phyloP scores from a whole-genome alignment of 2,113 vertebrate species.

The Chloroceryle aenea region DNA sequence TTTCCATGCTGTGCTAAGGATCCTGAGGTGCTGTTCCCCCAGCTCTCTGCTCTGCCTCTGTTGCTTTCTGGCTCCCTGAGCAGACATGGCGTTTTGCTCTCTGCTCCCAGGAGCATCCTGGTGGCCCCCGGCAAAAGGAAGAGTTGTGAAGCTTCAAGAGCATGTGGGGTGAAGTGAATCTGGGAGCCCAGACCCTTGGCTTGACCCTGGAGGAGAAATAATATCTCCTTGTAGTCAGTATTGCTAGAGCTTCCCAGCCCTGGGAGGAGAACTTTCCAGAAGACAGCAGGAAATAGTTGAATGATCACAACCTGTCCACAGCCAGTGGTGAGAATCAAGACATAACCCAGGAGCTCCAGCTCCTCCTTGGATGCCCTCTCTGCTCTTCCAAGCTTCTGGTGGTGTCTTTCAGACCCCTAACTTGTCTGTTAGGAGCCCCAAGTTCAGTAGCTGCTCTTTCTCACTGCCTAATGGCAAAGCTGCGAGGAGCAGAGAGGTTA shows the following conservation, averaged over 20 bases:
- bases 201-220: background rate
- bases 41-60: background rate
- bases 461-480: background rate
- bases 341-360: background rate
- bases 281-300: background rate
- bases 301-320: background rate
- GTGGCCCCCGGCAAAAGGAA: background rate
- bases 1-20: background rate
- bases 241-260: background rate
- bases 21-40: background rate
- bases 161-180: background rate
- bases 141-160: background rate
- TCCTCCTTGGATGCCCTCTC: background rate
- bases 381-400: background rate
- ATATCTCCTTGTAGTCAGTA: background rate
- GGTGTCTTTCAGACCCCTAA: background rate
- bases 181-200: background rate
- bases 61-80: background rate
- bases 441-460: background rate
- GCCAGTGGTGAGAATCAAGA: background rate
- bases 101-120: background rate
- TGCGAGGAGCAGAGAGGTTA: background rate
- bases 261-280: background rate
- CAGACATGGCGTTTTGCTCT: background rate
- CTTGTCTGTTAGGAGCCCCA: rapidly evolving